Conservation (phyloP, 2,888 invertebrate genomes). For the Rutpela maculata region DNA sequence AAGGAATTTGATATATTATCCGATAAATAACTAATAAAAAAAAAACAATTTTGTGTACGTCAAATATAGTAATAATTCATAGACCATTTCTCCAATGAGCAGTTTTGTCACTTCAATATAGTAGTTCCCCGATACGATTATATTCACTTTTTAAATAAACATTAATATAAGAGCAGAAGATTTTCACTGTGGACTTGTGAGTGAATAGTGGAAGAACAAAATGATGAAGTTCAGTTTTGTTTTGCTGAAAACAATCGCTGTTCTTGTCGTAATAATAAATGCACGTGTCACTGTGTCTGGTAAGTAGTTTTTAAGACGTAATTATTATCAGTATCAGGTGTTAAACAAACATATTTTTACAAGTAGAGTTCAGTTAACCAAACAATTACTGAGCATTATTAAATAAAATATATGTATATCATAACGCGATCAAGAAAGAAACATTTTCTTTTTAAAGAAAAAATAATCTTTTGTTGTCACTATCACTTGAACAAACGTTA, state of each 20-base stretch:
- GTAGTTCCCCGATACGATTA: conserved; percentile 32
- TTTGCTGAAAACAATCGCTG: background rate
- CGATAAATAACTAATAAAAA: conserved; percentile 1
- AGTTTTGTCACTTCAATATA: conserved; percentile 11
- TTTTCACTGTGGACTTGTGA: background rate
- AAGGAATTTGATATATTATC: background rate
- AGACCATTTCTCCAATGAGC: conserved; percentile 19
- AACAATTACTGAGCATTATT: too few species aligned
- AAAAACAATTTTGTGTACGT: background rate
- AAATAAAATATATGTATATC: too few species aligned
- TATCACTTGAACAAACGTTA: too few species aligned
- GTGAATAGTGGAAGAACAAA: conserved; percentile 10
- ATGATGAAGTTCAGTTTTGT: background rate
- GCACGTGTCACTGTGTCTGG: conserved; percentile 12
- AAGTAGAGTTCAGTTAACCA: background rate
- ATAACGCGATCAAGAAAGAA: too few species aligned
- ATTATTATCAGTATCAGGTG: background rate
- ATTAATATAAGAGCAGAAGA: conserved; percentile 13
- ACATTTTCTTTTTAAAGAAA: too few species aligned
- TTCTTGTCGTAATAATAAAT: background rate
- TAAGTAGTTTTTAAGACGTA: background rate
- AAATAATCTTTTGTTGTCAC: too few species aligned
- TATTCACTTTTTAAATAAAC: conserved; percentile 23
- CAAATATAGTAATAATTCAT: conserved; percentile 5
- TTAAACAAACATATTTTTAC: background rate